Percentiles rank a stretch among this genome's conserved stretches.
Conservation (phyloP, 1,140 invertebrate genomes). For the Drosophila baimaii region DNA sequence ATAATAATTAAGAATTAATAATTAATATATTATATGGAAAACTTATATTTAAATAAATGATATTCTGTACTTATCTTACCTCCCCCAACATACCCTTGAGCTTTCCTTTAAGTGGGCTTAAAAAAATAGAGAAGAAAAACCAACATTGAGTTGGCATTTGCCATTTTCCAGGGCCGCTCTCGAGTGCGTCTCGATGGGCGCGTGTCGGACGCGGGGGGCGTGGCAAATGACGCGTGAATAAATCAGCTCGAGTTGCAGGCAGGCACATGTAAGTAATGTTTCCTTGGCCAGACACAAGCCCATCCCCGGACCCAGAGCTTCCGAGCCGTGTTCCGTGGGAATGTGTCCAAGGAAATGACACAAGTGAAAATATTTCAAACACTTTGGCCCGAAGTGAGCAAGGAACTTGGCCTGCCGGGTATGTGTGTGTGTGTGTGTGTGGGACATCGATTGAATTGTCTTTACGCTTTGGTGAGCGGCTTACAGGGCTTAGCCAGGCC, state of each 20-base stretch:
- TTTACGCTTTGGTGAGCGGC: slow-evolving; percentile 64
- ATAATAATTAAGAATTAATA: no score
- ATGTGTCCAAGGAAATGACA: slow-evolving; percentile 76
- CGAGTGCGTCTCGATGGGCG: slow-evolving; percentile 66
- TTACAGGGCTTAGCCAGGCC: slow-evolving; percentile 57
- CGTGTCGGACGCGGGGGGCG: slow-evolving; percentile 54
- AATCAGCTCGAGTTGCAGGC: slow-evolving; percentile 41
- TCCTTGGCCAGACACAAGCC: slow-evolving; percentile 43
- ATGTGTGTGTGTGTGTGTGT: slow-evolving; percentile 20
- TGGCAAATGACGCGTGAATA: slow-evolving; percentile 52
- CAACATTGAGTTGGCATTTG: slow-evolving; percentile 76
- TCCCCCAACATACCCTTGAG: neutral
- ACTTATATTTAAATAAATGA: neutral
- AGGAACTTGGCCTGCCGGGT: slow-evolving; percentile 25
- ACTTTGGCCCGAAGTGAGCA: slow-evolving; percentile 40
- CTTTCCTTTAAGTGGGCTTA: slow-evolving; percentile 3
- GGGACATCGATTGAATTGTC: slow-evolving; percentile 73
- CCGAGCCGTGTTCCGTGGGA: slow-evolving; percentile 52
- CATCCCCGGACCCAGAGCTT: slow-evolving; percentile 48
- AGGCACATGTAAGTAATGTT: slow-evolving; percentile 47
- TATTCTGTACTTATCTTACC: neutral
- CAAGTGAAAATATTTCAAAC: slow-evolving; percentile 80
- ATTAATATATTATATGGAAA: no score
- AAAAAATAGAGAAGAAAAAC: slow-evolving; percentile 42
- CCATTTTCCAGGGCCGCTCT: slow-evolving; percentile 52